phyloP scores from a whole-genome alignment of 2,113 vertebrate genomes.

The Urocitellus parryii region DNA sequence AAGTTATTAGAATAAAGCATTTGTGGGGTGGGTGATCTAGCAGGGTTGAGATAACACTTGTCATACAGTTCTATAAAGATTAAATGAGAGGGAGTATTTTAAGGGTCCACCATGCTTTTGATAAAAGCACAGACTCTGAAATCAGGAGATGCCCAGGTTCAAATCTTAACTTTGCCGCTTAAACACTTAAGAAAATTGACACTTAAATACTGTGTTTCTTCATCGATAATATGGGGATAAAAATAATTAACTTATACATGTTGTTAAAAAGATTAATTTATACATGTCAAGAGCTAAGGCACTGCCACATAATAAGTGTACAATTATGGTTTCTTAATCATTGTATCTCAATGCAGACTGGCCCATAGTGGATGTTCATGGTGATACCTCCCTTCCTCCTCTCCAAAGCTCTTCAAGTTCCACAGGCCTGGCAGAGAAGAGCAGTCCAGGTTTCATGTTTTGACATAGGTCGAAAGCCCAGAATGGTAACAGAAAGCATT shows the following conservation, averaged over 20 bases:
- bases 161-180: neutral
- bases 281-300: neutral
- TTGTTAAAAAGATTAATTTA: neutral
- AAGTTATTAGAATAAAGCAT: neutral
- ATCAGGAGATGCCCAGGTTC: neutral
- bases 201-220: neutral
- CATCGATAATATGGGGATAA: neutral
- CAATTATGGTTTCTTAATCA: neutral
- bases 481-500: neutral
- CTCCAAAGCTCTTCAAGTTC: neutral
- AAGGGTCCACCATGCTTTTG: neutral
- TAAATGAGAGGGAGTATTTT: neutral
- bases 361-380: neutral
- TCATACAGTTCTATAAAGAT: neutral
- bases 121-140: neutral
- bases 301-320: neutral
- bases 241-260: neutral
- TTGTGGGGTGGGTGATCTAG: neutral
- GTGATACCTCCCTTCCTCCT: neutral
- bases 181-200: neutral
- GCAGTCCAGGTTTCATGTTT: neutral
- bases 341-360: neutral
- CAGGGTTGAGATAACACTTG: neutral
- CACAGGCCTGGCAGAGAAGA: neutral
- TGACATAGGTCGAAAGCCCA: neutral